A percentile compares a stretch with the other conserved stretches of the same genome.
phyloP scores from a whole-genome alignment of 2,113 vertebrate genomes.

The Cephalopterus ornatus region DNA sequence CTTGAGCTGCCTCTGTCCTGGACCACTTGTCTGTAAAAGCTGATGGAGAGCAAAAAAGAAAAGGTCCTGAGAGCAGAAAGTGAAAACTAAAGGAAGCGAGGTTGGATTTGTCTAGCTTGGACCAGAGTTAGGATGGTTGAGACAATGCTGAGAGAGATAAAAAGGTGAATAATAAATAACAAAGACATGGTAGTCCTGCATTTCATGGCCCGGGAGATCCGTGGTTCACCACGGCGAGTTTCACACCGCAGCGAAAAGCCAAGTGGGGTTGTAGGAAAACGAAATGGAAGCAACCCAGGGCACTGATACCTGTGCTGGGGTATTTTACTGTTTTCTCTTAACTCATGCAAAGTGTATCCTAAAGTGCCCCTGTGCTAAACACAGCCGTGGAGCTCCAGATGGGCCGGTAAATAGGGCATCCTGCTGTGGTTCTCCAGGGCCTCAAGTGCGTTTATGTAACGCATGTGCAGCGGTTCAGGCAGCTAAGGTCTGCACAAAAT shows the following conservation, averaged over 20 bases:
- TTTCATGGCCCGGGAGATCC: background rate
- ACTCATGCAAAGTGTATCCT: background rate
- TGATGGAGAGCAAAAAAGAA: background rate
- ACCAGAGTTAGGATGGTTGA: background rate
- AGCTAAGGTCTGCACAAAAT: background rate
- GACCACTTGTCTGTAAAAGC: background rate
- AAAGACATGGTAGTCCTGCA: background rate
- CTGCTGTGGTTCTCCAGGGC: background rate
- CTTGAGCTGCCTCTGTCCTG: background rate
- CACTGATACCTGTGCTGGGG: background rate
- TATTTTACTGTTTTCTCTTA: background rate
- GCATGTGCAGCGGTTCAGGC: background rate
- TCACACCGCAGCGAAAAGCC: background rate
- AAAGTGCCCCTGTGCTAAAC: background rate
- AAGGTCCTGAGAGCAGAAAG: background rate
- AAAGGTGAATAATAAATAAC: fast-evolving
- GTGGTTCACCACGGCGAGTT: background rate
- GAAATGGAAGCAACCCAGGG: background rate
- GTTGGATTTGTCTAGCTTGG: background rate
- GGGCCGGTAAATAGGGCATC: background rate
- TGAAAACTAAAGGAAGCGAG: background rate
- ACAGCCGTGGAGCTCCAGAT: background rate
- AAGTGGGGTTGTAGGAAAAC: background rate
- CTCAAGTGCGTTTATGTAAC: background rate
- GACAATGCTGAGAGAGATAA: background rate